A percentile compares a stretch with the other conserved stretches of the same genome.
These are phyloP conservation scores for Thalpophila matura DNA, from an alignment of 2,888 invertebrate species.

Conservation along the genomic window DNA sequence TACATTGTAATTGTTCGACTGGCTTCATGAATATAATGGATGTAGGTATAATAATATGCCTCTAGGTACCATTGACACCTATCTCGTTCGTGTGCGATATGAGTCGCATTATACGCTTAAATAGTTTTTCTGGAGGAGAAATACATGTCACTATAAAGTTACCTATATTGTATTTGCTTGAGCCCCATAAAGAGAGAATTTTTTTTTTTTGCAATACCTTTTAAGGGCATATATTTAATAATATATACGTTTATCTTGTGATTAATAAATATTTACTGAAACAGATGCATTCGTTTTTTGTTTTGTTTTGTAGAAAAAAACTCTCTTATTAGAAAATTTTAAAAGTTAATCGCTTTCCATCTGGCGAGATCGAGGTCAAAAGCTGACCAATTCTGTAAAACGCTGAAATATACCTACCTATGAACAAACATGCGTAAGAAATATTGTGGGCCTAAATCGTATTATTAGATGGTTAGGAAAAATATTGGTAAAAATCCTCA, in stretches of 20 bases:
- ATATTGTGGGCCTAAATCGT: no score
- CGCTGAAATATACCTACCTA: no score
- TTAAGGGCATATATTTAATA: not conserved
- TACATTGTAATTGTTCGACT: conserved; percentile 64
- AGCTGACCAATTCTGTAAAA: no score
- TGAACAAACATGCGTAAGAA: no score
- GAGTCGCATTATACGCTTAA: conserved; percentile 19
- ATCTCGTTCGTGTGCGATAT: conserved; percentile 37
- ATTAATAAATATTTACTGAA: conserved; percentile 17
- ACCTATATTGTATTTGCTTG: conserved; percentile 35
- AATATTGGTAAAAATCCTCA: no score
- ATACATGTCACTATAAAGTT: conserved; percentile 44
- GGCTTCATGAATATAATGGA: conserved; percentile 59
- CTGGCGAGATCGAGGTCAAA: no score
- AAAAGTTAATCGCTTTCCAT: no score
- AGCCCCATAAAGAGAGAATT: no score
- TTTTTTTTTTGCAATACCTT: conserved; percentile 19
- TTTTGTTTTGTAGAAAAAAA: no score
- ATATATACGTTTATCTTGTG: conserved; percentile 2
- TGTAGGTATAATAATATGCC: conserved; percentile 62
- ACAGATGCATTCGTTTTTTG: not conserved
- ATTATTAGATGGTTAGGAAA: no score
- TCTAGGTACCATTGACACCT: conserved; percentile 46
- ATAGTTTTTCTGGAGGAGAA: conserved; percentile 12
- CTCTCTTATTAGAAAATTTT: not conserved